A percentile compares a stretch with the other conserved stretches of the same genome.
Conservation (phyloP, 2,888 invertebrate species). For the Tetheella fluctuosa region DNA sequence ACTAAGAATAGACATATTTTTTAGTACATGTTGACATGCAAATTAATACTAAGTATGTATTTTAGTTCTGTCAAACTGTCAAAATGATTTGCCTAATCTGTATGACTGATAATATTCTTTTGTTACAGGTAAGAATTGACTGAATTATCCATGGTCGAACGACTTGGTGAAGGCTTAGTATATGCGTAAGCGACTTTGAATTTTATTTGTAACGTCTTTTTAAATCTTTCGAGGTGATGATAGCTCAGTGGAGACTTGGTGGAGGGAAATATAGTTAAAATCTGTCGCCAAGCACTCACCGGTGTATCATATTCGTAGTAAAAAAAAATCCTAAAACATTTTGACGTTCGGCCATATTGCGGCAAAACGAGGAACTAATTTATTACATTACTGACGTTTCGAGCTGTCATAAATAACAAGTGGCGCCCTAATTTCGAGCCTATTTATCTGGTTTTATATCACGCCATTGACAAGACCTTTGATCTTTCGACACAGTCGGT, state of each 20-base stretch:
- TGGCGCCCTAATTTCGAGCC: neutral
- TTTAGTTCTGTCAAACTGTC: conserved; percentile 8
- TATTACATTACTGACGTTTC: neutral
- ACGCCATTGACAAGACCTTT: conserved; percentile 2
- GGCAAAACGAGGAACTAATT: neutral
- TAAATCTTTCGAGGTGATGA: too few relatives aligned
- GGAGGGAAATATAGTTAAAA: too few relatives aligned
- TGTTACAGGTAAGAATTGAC: conserved; percentile 10
- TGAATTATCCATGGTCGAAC: neutral
- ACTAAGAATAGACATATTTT: neutral
- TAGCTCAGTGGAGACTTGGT: too few relatives aligned
- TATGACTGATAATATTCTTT: conserved; percentile 3
- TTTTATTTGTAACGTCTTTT: too few relatives aligned
- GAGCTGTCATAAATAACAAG: neutral
- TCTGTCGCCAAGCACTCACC: too few relatives aligned
- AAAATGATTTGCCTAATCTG: neutral
- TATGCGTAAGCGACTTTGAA: neutral
- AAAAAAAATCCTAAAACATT: too few relatives aligned
- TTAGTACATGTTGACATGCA: neutral
- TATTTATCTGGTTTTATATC: neutral
- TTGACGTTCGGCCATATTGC: neutral
- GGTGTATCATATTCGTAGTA: too few relatives aligned
- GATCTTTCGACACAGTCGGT: conserved; percentile 5
- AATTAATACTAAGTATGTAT: neutral
- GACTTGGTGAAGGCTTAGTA: neutral